Base-by-base conservation (phyloP, 2,797 vertebrate species). In the Momotus momota region DNA sequence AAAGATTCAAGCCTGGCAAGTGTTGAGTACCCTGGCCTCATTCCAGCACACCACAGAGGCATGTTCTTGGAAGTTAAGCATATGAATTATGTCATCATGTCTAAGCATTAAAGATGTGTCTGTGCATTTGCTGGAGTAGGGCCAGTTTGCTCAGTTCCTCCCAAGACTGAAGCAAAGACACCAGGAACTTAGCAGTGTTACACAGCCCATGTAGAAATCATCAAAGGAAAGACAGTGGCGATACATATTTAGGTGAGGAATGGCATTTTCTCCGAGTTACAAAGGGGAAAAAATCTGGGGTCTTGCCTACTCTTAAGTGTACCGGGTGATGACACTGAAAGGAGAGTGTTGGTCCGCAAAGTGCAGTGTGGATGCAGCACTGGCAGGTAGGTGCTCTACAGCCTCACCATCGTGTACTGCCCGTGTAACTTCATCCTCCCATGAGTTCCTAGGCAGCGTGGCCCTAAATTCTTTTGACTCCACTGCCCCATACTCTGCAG, bases 31-130 rank as follows among this genome's bases (percentile, higher is more conserved):
- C 33, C 64, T 96, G 91, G 71, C 71, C 46, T 81, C 1, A 0
- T 79, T 92, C 86, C 94, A 96, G 71, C 74, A 65, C 78, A 80
- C 22, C 54, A 84, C 38, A 54, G 90, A 58, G 60, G 20, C 90
- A 71, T 48, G 64, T 93, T 74, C 70, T 81, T 88, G 78, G 74
- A 93, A 91, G 33, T 85, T 85, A 71, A 90, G 78, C 73, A 58
- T 85, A 78, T 93, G 78, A 93, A 58, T 90, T 88, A 81, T 82
- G 52, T 88, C 91, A 78, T 52, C 51, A 0, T 65, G 57, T 77
- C 88, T 90, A 69, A 94, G 65, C 33, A 65, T 80, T 82, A 80
- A 90, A 70, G 74, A 67, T 65, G 10, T 69, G 64, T 70, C 73
- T 93, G 3, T 57, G 73, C 48, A 23, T 90, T 94, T 90, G 23